Evolutionary conservation across 2,113 vertebrate genomes (phyloP), one percentile per base, ranked within the genome.

Genomic region (Plestiodon gilberti): DNA sequence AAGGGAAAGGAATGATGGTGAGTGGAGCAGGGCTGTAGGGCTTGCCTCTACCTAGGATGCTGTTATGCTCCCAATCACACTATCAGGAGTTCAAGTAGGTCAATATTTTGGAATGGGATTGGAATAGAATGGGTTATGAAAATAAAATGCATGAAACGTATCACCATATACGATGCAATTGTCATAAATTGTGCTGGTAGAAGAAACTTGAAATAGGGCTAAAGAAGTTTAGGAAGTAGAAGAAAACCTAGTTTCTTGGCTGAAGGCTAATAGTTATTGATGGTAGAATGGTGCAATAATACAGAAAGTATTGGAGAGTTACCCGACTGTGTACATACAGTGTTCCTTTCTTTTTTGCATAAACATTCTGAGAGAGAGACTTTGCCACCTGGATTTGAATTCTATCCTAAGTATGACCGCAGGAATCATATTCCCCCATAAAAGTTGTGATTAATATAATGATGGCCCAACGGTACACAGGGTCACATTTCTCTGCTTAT

Each of bases 131-230:
- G 28, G 30, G 28, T 67, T 70, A 17, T 22, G 22, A 18, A 23
- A 23, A 23, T 6, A 38, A 1, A 4, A 40, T 40, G 35, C 18
- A 40, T 73, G 70, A 25, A 73, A 17, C 33, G 1, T 38, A 15
- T 9, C 2, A 74, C 11, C 1, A 25, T 43, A 38, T 14, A 13
- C 4, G 1, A 23, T 4, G 4, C 20, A n/a, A 17, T n/a, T 52
- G n/a, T n/a, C 14, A n/a, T 23, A n/a, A 75, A 28, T 14, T 28
- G 25, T 76, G 48, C 75, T 48, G 55, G 20, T 3, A 85, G 87
- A 93, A 94, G 91, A 35, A 55, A 89, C 9, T 75, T 62, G 78
- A 90, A 92, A 91, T 81, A 81, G 90, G 90, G 76, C 88, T 91
- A 83, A 82, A 86, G 23, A 5, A 89, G 81, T 89, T 81, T 77